phyloP scores from a whole-genome alignment of 2,113 vertebrate genomes.

The Benitochromis conjunctus region DNA sequence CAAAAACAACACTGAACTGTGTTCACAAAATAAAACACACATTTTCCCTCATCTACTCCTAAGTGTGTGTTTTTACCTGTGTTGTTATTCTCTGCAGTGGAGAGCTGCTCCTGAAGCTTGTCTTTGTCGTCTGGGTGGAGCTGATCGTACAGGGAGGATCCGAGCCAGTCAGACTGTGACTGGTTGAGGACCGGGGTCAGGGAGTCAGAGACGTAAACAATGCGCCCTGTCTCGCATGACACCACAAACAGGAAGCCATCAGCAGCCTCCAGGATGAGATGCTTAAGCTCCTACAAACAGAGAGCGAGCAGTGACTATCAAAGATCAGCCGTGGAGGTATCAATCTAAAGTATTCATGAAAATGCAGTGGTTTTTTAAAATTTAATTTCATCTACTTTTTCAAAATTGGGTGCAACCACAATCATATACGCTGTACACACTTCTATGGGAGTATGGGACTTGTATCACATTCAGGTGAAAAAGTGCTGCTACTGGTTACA shows the following conservation, averaged over 20 bases:
- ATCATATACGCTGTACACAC: not conserved
- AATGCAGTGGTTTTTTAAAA: not conserved
- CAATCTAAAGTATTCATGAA: not conserved
- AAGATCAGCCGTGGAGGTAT: not conserved
- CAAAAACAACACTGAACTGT: not conserved
- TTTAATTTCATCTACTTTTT: not conserved
- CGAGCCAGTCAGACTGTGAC: conserved; percentile 89
- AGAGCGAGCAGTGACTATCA: not conserved
- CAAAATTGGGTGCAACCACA: not conserved
- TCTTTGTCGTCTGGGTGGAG: conserved; percentile 94
- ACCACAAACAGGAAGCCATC: conserved; percentile 97
- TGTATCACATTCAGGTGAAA: not conserved
- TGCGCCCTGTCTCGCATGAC: conserved; percentile 89
- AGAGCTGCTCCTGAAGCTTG: conserved; percentile 95
- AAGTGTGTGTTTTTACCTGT: conserved; percentile 71
- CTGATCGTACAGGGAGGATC: conserved; percentile 91
- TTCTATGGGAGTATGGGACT: not conserved
- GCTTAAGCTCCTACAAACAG: conserved; percentile 86
- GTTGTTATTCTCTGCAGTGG: conserved; percentile 86
- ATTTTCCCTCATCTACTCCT: not conserved
- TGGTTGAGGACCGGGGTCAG: conserved; percentile 94
- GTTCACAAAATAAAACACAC: not conserved
- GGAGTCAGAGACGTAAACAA: conserved; percentile 93
- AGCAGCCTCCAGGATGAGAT: conserved; percentile 92
- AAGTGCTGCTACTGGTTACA: not conserved